A percentile compares a stretch with the other conserved stretches of the same genome.
Evolutionary conservation across 2,113 vertebrate species (phyloP).

Genomic region (Eulacestoma nigropectus): DNA sequence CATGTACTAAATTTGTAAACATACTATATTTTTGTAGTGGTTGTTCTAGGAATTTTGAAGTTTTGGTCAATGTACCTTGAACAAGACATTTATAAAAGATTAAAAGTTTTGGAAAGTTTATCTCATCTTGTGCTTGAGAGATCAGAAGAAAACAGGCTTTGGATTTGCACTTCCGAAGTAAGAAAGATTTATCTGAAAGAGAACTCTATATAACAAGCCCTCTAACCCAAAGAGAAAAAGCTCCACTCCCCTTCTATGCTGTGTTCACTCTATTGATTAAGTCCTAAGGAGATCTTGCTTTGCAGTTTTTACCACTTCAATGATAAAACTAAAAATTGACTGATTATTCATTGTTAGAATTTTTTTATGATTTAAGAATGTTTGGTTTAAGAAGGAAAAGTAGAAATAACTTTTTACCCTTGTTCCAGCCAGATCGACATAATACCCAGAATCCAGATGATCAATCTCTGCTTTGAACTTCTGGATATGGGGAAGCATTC

Average conservation of each 20-base stretch:
- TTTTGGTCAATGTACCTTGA: not conserved
- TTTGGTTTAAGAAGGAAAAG: not conserved
- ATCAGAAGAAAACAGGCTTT: not conserved
- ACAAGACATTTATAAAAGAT: not conserved
- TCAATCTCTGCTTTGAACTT: conserved; percentile 8
- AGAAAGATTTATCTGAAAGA: not conserved
- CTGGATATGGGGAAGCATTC: not conserved
- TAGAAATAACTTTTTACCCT: not conserved
- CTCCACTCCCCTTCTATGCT: not conserved
- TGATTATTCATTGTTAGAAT: not conserved
- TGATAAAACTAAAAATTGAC: not conserved
- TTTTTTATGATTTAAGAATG: not conserved
- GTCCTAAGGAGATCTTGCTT: not conserved
- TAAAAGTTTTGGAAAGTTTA: not conserved
- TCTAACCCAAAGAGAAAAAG: not conserved
- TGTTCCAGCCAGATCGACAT: not conserved
- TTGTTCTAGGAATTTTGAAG: not conserved
- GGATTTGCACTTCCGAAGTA: not conserved
- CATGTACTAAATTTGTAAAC: not conserved
- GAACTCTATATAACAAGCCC: not conserved
- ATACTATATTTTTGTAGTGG: not conserved
- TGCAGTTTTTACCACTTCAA: not conserved
- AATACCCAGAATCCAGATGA: not conserved
- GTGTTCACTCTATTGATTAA: not conserved
- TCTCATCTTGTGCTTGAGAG: not conserved